phyloP scores from a whole-genome alignment of 2,113 vertebrate genomes.

The Sphaerodactylus townsendi region DNA sequence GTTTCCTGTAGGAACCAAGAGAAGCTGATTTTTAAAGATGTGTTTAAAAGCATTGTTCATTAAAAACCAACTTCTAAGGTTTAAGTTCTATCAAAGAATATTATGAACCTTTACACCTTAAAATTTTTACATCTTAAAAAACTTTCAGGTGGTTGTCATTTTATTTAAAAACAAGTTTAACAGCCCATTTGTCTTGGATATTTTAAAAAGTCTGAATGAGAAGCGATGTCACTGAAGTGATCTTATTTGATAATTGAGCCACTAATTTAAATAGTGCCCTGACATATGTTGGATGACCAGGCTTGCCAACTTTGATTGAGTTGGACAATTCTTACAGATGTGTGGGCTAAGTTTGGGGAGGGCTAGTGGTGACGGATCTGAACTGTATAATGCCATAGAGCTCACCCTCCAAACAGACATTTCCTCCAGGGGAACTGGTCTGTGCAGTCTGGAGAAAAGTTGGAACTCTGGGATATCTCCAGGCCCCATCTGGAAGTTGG shows the following conservation, averaged over 20 bases:
- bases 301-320: no score
- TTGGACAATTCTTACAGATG: no score
- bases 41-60: background rate
- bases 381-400: no score
- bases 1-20: background rate
- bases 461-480: no score
- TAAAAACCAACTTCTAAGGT: background rate
- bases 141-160: background rate
- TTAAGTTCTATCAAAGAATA: background rate
- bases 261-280: slow-evolving; percentile 15
- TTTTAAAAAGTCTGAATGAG: background rate
- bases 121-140: slow-evolving; percentile 1
- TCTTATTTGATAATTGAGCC: background rate
- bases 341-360: no score
- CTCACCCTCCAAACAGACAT: no score
- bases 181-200: background rate
- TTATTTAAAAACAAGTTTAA: background rate
- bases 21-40: background rate
- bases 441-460: no score
- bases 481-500: no score
- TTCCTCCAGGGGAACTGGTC: no score
- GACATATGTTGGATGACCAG: no score
- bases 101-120: background rate
- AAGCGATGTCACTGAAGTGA: background rate
- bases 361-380: no score